Evolutionary conservation across 1,140 invertebrate genomes (phyloP).

Genomic region (Spodoptera litura): DNA sequence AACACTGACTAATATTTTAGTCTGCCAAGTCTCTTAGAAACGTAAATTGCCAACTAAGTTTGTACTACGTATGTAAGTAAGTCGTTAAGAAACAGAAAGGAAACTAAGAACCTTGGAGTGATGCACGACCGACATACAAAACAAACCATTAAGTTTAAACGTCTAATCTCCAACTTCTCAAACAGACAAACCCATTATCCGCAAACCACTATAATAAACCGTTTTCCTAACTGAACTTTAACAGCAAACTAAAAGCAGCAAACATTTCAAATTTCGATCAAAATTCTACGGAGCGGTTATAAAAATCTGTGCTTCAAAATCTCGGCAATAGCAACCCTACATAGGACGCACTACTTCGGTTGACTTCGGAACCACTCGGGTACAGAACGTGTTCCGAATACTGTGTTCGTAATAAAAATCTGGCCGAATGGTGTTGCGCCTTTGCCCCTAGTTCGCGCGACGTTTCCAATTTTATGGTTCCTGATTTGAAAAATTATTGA

Average conservation of each 20-base stretch:
- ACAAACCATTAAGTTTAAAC: constrained; percentile 6
- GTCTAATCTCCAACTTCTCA: not conserved
- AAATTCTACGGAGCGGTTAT: not conserved
- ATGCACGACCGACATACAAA: constrained; percentile 14
- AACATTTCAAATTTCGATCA: not conserved
- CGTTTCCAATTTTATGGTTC: constrained; percentile 53
- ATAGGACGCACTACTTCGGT: constrained; percentile 1
- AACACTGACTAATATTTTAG: not conserved
- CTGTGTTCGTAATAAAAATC: constrained; percentile 56
- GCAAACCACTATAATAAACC: constrained; percentile 29
- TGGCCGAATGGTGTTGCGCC: constrained; percentile 35
- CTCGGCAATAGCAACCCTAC: constrained; percentile 25
- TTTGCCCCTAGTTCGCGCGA: constrained; percentile 37
- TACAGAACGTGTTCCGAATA: constrained; percentile 52
- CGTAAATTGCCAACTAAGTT: not conserved
- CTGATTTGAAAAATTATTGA: constrained; percentile 51
- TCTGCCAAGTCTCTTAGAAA: too few relatives aligned
- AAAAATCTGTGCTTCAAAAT: constrained; percentile 24
- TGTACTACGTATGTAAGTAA: not conserved
- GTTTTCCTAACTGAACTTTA: constrained; percentile 14
- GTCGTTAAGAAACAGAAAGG: constrained; percentile 20
- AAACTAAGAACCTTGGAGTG: constrained; percentile 20
- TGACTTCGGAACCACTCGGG: constrained; percentile 48
- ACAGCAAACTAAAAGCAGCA: not conserved
- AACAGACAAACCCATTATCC: constrained; percentile 17